Conservation (phyloP, 2,888 invertebrate species). For the Timema cristinae region DNA sequence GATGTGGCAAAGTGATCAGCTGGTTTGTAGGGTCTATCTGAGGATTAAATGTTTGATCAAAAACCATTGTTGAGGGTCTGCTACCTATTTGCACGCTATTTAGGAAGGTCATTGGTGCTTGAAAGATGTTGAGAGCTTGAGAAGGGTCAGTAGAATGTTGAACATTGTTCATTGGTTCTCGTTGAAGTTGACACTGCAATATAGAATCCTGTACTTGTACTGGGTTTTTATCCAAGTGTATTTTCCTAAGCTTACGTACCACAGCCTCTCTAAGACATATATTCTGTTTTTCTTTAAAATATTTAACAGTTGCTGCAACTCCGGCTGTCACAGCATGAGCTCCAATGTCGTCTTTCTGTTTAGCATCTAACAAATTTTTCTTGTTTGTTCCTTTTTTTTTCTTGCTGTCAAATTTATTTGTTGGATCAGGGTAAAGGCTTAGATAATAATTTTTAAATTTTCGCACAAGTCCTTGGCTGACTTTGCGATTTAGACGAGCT, state of each 20-base stretch:
- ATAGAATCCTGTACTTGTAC: slow-evolving; percentile 5
- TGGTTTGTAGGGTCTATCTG: slow-evolving; percentile 24
- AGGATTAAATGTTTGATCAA: slow-evolving; percentile 21
- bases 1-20: not conserved
- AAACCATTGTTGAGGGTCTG: slow-evolving; percentile 7
- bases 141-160: slow-evolving; percentile 25
- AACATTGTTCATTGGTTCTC: slow-evolving; percentile 18
- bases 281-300: slow-evolving; percentile 35
- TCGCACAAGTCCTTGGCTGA: slow-evolving; percentile 34
- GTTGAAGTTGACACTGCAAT: slow-evolving; percentile 14
- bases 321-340: slow-evolving; percentile 34
- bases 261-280: slow-evolving; percentile 35
- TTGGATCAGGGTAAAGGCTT: slow-evolving; percentile 29
- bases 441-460: slow-evolving; percentile 36
- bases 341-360: slow-evolving; percentile 37
- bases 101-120: slow-evolving; percentile 31
- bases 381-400: slow-evolving; percentile 9
- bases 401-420: slow-evolving; percentile 1
- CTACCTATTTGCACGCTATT: slow-evolving; percentile 31
- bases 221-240: slow-evolving; percentile 31
- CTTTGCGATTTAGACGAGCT: slow-evolving; percentile 32
- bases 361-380: slow-evolving; percentile 21
- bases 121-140: slow-evolving; percentile 33
- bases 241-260: slow-evolving; percentile 36
- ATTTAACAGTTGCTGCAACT: slow-evolving; percentile 33